Conservation (phyloP, 2,888 invertebrate genomes). For the Thymelicus sylvestris region DNA sequence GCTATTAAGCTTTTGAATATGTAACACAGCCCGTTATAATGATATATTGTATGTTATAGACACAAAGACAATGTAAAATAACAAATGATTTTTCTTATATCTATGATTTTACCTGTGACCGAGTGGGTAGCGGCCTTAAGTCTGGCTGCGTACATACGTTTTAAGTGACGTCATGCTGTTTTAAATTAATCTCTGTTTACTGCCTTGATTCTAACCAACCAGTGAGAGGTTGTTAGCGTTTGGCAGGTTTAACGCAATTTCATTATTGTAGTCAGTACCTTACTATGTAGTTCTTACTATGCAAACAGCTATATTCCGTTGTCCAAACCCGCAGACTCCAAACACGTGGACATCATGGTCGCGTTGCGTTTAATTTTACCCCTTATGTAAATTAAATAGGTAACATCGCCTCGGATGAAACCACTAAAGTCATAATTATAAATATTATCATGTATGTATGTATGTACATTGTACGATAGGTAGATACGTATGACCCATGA, state of each 20-base stretch:
- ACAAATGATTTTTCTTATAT: slow-evolving; percentile 23
- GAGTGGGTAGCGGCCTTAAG: slow-evolving; percentile 33
- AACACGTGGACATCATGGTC: too few species aligned
- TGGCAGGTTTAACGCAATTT: not conserved
- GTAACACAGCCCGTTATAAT: slow-evolving; percentile 14
- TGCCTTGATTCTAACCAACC: slow-evolving; percentile 52
- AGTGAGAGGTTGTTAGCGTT: slow-evolving; percentile 25
- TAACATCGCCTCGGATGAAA: too few species aligned
- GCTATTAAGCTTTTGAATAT: slow-evolving; percentile 7
- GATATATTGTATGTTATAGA: slow-evolving; percentile 32
- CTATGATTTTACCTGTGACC: slow-evolving; percentile 1
- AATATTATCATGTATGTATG: too few species aligned
- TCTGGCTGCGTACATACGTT: slow-evolving; percentile 19
- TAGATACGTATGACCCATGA: too few species aligned
- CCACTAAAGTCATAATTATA: too few species aligned
- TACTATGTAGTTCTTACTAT: too few species aligned
- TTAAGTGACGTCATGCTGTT: slow-evolving; percentile 27
- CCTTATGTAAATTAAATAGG: too few species aligned
- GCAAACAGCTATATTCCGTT: too few species aligned
- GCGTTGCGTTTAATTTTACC: too few species aligned
- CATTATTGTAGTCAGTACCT: not conserved
- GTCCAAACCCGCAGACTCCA: too few species aligned
- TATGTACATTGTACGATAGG: too few species aligned
- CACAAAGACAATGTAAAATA: slow-evolving; percentile 36
- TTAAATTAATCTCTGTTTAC: slow-evolving; percentile 14